A percentile compares a stretch with the other conserved stretches of the same genome.
Evolutionary conservation across 92 coral and sea anemone species (phyloP).

Genomic region (Desmophyllum pertusum): DNA sequence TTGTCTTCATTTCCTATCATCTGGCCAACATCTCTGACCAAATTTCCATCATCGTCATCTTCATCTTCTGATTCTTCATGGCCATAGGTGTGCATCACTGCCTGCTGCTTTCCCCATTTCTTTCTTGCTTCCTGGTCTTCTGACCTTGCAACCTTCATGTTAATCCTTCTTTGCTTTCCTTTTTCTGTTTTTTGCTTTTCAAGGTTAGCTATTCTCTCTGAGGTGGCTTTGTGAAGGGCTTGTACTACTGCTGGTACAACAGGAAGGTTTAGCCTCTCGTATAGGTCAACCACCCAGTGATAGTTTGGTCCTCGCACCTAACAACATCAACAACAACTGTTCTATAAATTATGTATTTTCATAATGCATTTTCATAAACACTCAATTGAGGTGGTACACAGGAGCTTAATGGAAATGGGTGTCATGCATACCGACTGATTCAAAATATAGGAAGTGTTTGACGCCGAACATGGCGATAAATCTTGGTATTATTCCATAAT

Average conservation of each 20-base stretch:
- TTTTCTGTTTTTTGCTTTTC: conserved; percentile 24
- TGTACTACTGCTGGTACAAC: conserved; percentile 27
- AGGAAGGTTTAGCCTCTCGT: conserved; percentile 32
- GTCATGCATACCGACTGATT: too few relatives aligned
- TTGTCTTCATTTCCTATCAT: conserved; percentile 1
- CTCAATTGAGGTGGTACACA: too few relatives aligned
- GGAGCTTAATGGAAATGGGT: too few relatives aligned
- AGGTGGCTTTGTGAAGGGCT: conserved; percentile 28
- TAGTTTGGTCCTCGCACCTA: conserved; percentile 15
- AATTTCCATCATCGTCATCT: background rate
- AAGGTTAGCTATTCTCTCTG: conserved; percentile 11
- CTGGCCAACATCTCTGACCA: background rate
- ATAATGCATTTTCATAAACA: too few relatives aligned
- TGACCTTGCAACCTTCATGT: conserved; percentile 37
- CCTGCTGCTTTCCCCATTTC: conserved; percentile 31
- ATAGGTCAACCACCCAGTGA: conserved; percentile 40
- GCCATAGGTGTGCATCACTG: conserved; percentile 1
- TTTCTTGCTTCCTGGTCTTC: conserved; percentile 33
- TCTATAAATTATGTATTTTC: too few relatives aligned
- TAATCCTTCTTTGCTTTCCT: background rate
- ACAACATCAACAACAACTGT: too few relatives aligned
- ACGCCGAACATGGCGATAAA: too few relatives aligned
- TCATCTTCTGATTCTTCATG: conserved; percentile 14
- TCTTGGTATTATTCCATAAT: too few relatives aligned
- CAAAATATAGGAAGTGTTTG: too few relatives aligned